Conservation (phyloP, 2,888 invertebrate species). For the Clunio marinus region DNA sequence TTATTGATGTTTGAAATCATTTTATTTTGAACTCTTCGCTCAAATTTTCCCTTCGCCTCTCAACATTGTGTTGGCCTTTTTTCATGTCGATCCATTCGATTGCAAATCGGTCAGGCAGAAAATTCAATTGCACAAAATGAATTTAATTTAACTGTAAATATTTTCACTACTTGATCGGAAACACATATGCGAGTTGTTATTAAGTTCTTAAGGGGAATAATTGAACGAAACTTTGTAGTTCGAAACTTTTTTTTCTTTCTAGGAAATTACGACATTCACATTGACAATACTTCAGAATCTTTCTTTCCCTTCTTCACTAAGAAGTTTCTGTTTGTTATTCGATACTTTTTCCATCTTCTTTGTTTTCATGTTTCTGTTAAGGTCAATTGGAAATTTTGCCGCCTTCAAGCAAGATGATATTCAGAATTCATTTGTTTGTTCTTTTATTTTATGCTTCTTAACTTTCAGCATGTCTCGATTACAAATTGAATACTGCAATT, state of each 20-base stretch:
- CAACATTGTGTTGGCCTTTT: constrained; percentile 27
- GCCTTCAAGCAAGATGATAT: constrained; percentile 3
- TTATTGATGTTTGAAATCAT: not conserved
- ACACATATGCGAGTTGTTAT: not conserved
- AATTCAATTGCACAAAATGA: constrained; percentile 29
- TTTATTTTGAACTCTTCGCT: not conserved
- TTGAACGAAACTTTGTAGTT: not conserved
- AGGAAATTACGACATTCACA: too few relatives aligned
- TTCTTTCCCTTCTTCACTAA: not conserved
- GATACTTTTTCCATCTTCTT: not conserved
- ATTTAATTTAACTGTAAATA: constrained; percentile 35
- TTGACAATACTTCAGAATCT: too few relatives aligned
- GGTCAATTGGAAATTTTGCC: constrained; percentile 32
- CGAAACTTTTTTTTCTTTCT: not conserved
- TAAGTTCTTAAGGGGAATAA: constrained; percentile 1
- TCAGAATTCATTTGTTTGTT: too few relatives aligned
- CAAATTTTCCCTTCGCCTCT: not conserved
- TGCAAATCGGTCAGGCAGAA: constrained; percentile 28
- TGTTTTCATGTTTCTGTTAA: constrained; percentile 28
- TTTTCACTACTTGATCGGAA: constrained; percentile 29
- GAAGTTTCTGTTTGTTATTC: constrained; percentile 6
- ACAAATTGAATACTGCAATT: too few relatives aligned
- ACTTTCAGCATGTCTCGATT: too few relatives aligned
- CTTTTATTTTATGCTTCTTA: too few relatives aligned
- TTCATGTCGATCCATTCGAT: constrained; percentile 1